phyloP scores from a whole-genome alignment of 2,888 invertebrate species.

The Teleiodes luculella region DNA sequence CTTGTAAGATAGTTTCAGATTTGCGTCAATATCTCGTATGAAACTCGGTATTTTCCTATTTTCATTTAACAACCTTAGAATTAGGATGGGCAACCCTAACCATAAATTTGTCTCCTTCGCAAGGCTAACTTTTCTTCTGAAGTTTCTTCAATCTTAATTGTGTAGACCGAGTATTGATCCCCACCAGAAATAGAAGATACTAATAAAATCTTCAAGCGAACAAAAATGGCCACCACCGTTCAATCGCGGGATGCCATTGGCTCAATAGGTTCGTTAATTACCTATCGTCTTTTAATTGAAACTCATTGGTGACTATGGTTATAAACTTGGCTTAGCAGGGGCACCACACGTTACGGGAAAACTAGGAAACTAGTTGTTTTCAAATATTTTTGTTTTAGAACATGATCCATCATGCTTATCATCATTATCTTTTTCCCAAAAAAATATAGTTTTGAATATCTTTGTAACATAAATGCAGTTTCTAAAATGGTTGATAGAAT shows the following conservation, averaged over 20 bases:
- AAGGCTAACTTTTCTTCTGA: not conserved
- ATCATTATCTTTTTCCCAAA: too few relatives aligned
- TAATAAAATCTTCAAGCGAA: not conserved
- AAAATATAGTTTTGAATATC: too few relatives aligned
- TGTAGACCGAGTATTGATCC: not conserved
- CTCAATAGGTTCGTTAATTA: constrained; percentile 16
- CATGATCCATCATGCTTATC: too few relatives aligned
- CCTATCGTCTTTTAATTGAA: constrained; percentile 19
- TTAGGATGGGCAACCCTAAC: not conserved
- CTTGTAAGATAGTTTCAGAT: too few relatives aligned
- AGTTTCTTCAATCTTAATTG: not conserved
- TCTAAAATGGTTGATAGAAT: too few relatives aligned
- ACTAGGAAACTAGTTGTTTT: not conserved
- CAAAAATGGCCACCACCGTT: not conserved
- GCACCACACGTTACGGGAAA: not conserved
- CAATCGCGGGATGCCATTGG: constrained; percentile 7
- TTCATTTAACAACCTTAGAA: too few relatives aligned
- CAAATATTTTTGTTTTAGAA: too few relatives aligned
- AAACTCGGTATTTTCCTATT: too few relatives aligned
- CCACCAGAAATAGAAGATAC: not conserved
- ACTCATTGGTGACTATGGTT: constrained; percentile 13
- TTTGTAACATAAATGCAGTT: too few relatives aligned
- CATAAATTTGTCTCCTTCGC: not conserved
- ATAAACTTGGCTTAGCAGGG: constrained; percentile 16
- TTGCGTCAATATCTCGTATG: too few relatives aligned